Percentiles rank a stretch among this genome's conserved stretches.
phyloP scores from a whole-genome alignment of 2,888 invertebrate genomes.

The Rhagonycha fulva region DNA sequence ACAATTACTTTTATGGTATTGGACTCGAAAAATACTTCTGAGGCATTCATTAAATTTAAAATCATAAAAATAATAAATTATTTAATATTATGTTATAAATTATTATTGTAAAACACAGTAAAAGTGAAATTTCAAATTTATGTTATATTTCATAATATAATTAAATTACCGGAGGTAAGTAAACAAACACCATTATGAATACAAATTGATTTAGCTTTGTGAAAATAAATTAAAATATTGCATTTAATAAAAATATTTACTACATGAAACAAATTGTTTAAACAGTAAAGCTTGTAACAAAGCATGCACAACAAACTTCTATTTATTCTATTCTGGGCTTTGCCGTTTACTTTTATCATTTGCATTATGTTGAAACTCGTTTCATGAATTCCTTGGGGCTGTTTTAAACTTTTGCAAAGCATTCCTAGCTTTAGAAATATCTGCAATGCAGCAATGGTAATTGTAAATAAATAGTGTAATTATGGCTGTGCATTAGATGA shows the following conservation, averaged over 20 bases:
- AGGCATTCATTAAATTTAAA: too few species aligned
- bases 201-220: not conserved
- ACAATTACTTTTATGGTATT: too few species aligned
- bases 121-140: not conserved
- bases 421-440: constrained; percentile 6
- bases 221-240: not conserved
- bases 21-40: too few species aligned
- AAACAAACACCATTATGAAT: not conserved
- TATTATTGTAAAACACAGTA: not conserved
- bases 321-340: constrained; percentile 3
- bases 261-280: not conserved
- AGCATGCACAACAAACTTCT: constrained; percentile 2
- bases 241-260: not conserved
- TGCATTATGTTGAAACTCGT: constrained; percentile 8
- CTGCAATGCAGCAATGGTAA: constrained; percentile 1
- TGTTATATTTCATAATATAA: not conserved
- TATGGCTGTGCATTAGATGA: not conserved
- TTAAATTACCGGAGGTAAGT: not conserved
- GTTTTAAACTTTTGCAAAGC: constrained; percentile 4
- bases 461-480: not conserved
- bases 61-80: too few species aligned
- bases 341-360: constrained; percentile 8
- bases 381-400: not conserved
- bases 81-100: too few species aligned
- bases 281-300: not conserved